Percentiles rank a stretch among this genome's conserved stretches.
Evolutionary conservation across 2,113 vertebrate genomes (phyloP).

Genomic region (Ramphastos sulfuratus): DNA sequence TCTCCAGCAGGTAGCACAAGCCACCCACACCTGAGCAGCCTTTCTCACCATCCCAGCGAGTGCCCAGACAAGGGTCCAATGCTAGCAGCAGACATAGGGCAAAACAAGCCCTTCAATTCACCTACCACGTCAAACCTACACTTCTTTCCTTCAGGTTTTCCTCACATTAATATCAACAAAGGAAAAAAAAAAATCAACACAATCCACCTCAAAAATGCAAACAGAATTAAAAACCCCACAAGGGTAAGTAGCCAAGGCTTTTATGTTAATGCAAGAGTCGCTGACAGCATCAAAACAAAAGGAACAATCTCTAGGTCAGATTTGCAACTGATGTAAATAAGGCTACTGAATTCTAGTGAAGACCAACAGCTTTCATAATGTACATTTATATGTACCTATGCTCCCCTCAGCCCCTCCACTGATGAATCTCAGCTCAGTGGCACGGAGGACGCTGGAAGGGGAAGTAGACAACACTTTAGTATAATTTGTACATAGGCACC

Average conservation of each 20-base stretch:
- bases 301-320: slow-evolving; percentile 33
- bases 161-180: neutral
- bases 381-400: fast-evolving
- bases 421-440: neutral
- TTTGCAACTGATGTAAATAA: slow-evolving; percentile 51
- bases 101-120: neutral
- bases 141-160: neutral
- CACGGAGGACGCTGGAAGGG: neutral
- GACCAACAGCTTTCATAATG: neutral
- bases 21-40: neutral
- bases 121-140: neutral
- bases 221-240: slow-evolving; percentile 4
- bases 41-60: neutral
- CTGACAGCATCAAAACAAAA: slow-evolving; percentile 58
- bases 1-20: fast-evolving
- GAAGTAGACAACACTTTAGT: neutral
- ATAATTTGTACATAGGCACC: neutral
- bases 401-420: neutral
- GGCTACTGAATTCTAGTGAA: neutral
- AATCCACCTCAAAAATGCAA: slow-evolving; percentile 41
- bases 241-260: neutral
- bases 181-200: neutral
- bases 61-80: fast-evolving
- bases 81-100: neutral
- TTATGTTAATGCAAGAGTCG: slow-evolving; percentile 28